Evolutionary conservation across 2,888 invertebrate genomes (phyloP), one percentile per base, ranked within the genome.

Genomic region (Nemotelus pantherinus): DNA sequence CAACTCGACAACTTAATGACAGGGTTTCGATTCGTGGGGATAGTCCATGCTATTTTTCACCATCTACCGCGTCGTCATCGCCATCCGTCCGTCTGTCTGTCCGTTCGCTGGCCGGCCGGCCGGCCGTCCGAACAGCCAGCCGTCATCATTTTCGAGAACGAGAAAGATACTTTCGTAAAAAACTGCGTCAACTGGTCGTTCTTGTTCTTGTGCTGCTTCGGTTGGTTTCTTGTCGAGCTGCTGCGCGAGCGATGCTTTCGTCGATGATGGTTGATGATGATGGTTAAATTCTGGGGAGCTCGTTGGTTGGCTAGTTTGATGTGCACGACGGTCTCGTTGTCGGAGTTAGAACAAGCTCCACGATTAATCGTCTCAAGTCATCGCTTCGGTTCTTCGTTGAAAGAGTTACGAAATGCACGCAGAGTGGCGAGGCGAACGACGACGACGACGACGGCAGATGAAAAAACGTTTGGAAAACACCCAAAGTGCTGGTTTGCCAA

Each of bases 1-100:
- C 81, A 82, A 83, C 82, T 82, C 83, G 83, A 84, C 84, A 84
- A 84, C 84, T 84, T 84, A 84, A 84, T 84, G 83, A 84, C 83
- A 84, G 83, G 83, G 82, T 82, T 78, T 47, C 65, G 79, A 79
- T 77, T 74, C 72, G 48, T 74, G 60, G 74, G 74, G 74, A 74
- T 74, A 60, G 60, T 78, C 78, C 57, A 58, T 64, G 71, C 75
- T 60, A 76, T 78, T 78, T 74, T 63, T 74, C 74, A 63, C 74
- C 74, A 63, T 74, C 74, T 55, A 53, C 70, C 70, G 70, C 50
- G 70, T 70, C 50, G 70, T 70, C 70, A 47, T 47, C 60, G 60
- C 50, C 55, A 25, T 25, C 25, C 25, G 58, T 58, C 58, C n/a
- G n/a, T 58, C 58, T 58, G 2, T 58, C 25, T 57, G 57, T 10